These are phyloP conservation scores for Genyomyrus donnyi DNA, from an alignment of 2,113 vertebrate genomes.

Conservation along the genomic window DNA sequence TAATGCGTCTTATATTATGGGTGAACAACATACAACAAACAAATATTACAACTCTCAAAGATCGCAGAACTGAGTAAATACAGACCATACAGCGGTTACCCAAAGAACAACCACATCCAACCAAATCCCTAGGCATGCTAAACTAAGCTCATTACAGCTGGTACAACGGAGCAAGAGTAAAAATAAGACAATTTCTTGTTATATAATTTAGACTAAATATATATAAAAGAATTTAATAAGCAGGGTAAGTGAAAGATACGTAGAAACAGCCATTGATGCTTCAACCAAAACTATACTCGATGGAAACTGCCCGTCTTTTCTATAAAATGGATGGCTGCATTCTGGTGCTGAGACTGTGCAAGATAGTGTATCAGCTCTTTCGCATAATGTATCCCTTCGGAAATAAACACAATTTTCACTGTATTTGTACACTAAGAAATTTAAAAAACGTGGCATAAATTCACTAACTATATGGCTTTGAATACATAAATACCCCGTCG, in stretches of 20 bases:
- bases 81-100: background rate
- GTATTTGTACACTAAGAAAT: background rate
- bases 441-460: background rate
- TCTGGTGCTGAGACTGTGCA: background rate
- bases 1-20: background rate
- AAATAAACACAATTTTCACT: background rate
- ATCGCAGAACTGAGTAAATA: background rate
- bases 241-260: background rate
- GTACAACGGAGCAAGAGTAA: background rate
- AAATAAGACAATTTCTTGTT: background rate
- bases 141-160: background rate
- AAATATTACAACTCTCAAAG: background rate
- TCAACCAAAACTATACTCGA: background rate
- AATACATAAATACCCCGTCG: background rate
- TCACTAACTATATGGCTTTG: background rate
- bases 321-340: background rate
- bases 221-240: background rate
- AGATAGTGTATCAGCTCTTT: background rate
- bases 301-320: background rate
- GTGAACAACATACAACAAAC: background rate
- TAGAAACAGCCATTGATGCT: background rate
- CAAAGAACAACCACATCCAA: background rate
- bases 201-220: background rate
- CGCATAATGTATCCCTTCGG: background rate
- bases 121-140: background rate